phyloP scores from a whole-genome alignment of 2,797 vertebrate species.

The Emydoidea blandingii region DNA sequence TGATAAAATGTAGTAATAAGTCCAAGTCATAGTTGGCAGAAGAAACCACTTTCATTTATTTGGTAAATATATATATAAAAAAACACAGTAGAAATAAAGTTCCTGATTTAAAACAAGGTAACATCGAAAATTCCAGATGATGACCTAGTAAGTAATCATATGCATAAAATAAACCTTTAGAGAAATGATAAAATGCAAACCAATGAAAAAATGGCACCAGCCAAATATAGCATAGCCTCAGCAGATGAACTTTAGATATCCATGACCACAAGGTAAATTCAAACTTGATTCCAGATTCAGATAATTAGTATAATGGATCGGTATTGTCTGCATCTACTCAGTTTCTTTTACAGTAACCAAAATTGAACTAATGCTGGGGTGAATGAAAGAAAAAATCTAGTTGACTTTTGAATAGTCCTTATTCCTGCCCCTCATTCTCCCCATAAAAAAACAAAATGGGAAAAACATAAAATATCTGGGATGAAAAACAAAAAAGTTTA shows the following conservation, averaged over 20 bases:
- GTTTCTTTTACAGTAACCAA: neutral
- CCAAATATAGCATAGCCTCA: neutral
- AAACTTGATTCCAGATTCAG: neutral
- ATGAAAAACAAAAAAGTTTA: neutral
- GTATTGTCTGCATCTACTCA: neutral
- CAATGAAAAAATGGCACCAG: neutral
- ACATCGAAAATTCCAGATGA: neutral
- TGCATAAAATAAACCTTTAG: neutral
- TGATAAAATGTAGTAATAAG: constrained; percentile 20
- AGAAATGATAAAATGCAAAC: neutral
- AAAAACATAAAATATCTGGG: neutral
- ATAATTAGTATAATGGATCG: neutral
- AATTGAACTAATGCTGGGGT: neutral
- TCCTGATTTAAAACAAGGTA: neutral
- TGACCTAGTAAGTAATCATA: neutral
- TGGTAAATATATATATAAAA: neutral
- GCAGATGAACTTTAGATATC: neutral
- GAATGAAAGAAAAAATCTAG: neutral
- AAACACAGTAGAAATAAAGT: neutral
- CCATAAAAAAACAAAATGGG: neutral
- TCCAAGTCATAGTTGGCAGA: neutral
- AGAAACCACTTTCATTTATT: constrained; percentile 2
- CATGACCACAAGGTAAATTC: neutral
- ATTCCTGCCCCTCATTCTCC: neutral
- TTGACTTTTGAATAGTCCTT: neutral